These are phyloP conservation scores for Chionomys nivalis DNA, from an alignment of 2,113 vertebrate species.

Conservation along the genomic window DNA sequence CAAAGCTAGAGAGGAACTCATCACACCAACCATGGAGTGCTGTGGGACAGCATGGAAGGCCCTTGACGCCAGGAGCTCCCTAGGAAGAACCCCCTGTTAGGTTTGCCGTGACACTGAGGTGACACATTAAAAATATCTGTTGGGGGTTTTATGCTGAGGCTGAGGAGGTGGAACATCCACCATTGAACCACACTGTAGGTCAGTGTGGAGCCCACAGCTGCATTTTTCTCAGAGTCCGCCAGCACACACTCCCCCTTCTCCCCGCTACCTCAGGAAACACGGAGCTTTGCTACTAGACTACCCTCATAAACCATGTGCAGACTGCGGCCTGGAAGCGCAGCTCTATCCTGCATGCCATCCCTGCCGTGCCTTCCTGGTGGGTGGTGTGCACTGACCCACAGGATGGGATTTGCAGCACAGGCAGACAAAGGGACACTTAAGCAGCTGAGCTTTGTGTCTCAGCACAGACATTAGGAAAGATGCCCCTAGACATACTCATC, in stretches of 20 bases:
- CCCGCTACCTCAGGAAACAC: accelerated
- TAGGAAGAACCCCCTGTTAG: too few species aligned
- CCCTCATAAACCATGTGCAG: accelerated
- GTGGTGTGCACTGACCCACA: accelerated
- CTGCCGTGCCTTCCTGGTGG: neutral
- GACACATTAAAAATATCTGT: neutral
- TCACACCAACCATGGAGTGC: accelerated
- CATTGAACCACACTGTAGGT: accelerated
- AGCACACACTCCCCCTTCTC: accelerated
- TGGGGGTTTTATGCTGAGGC: neutral
- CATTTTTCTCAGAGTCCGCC: accelerated
- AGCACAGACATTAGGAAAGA: neutral
- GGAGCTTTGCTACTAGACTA: accelerated
- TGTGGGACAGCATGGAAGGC: neutral
- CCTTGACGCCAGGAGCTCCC: accelerated
- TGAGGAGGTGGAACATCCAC: accelerated
- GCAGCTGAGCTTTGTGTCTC: neutral
- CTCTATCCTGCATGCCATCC: accelerated
- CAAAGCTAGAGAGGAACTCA: neutral
- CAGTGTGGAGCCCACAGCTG: accelerated
- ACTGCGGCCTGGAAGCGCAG: accelerated
- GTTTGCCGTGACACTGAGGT: accelerated
- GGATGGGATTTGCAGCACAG: neutral
- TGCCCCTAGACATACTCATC: neutral
- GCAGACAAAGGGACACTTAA: accelerated